phyloP scores from a whole-genome alignment of 2,888 invertebrate species.

The Tanytarsus gracilentus region DNA sequence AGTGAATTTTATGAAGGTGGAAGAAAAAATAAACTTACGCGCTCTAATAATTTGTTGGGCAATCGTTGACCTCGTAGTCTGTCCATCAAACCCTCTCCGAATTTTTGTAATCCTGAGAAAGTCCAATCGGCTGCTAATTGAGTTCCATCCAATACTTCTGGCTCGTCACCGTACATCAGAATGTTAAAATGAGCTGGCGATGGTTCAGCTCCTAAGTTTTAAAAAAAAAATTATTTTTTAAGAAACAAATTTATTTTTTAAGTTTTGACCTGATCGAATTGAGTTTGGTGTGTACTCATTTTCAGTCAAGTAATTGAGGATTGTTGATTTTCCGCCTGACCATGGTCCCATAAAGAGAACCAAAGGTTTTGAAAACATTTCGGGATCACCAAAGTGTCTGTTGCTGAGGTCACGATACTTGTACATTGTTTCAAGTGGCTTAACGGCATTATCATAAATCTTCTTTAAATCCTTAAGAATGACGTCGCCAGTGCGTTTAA shows the following conservation, averaged over 20 bases:
- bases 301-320: slow-evolving; percentile 84
- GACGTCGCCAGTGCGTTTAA: slow-evolving; percentile 65
- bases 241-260: background rate
- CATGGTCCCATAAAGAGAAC: slow-evolving; percentile 92
- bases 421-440: slow-evolving; percentile 82
- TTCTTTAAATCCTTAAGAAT: slow-evolving; percentile 77
- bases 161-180: slow-evolving; percentile 77
- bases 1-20: no score
- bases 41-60: slow-evolving; percentile 75
- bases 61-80: slow-evolving; percentile 72
- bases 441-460: slow-evolving; percentile 76
- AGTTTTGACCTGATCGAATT: slow-evolving; percentile 66
- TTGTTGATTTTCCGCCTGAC: slow-evolving; percentile 92
- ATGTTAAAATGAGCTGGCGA: slow-evolving; percentile 90
- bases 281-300: slow-evolving; percentile 76
- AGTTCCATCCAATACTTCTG: slow-evolving; percentile 80
- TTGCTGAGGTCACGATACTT: slow-evolving; percentile 88
- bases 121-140: slow-evolving; percentile 93
- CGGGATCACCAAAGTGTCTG: slow-evolving; percentile 84
- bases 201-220: slow-evolving; percentile 90
- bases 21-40: no score
- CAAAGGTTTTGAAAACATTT: slow-evolving; percentile 89
- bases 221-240: slow-evolving; percentile 16
- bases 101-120: slow-evolving; percentile 87
- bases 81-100: slow-evolving; percentile 87